Base-by-base conservation (phyloP, 2,888 invertebrate species). In the Eupithecia tripunctaria region DNA sequence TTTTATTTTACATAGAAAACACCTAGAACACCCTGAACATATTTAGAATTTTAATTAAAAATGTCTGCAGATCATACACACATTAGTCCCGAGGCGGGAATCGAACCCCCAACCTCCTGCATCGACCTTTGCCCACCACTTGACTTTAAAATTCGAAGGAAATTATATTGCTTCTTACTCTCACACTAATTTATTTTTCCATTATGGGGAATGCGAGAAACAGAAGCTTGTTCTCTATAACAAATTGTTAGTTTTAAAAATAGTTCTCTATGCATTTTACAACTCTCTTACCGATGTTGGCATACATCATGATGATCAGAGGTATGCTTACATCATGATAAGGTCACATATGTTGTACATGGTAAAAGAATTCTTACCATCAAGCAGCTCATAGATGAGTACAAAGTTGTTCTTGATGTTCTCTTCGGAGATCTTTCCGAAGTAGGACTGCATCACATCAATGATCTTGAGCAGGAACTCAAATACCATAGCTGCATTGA, bases 361-460 rank as follows among this genome's bases (percentile, higher is more conserved):
- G 43, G 6, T 43, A 59, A 27, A n/a, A 36, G 6, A 38, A n/a
- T 4, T 18, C 69, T 69, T 91, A 98, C 98, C 99, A 95, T 99
- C 99, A 71, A 99, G 96, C 80, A 99, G 95, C 93, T 99, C 99
- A 88, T 99, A 99, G 84, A 99, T 99, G 32, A 99, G 96, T 25
- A 99, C 99, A 95, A 99, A 99, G 93, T 99, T 99, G 90, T 99
- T 99, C 94, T 99, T 99, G 86, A 99, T 99, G 89, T 99, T 99
- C 90, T 99, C 99, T 89, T 99, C 99, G 0, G 99, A 99, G 79
- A 99, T 98, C 95, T 99, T 99, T 72, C 99, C 99, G 89, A 99
- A 99, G 92, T 99, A 99, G 0, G 99, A 98, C 91, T 99, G 99
- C 99, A 99, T 99, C 70, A 99, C 99, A 86, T 98, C 98, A 76